Evolutionary conservation across 2,113 vertebrate genomes (phyloP), one percentile per base, ranked within the genome.

Genomic region (Chaenogobius annularis): DNA sequence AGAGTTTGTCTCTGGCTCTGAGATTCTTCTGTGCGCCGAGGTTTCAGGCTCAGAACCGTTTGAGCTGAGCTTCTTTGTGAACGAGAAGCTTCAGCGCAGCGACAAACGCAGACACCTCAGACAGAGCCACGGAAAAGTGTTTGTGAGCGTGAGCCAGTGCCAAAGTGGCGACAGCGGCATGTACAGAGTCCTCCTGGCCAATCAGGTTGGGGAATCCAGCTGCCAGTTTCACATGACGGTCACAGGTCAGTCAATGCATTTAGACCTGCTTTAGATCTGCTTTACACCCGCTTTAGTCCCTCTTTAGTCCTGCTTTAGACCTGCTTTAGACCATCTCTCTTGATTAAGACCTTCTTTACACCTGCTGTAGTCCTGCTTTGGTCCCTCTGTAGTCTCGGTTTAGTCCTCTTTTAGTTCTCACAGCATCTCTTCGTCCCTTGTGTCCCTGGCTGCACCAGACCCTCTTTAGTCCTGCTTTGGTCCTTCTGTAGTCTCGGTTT

Each of bases 61-160:
- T 93, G 96, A 98, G 81, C 93, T 98, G 31, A 94, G 88, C 61
- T 98, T 95, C 92, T 93, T 95, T 84, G 95, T 96, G 83, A 95
- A 97, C 65, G 95, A 93, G 69, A 97, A 95, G 54, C 90, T 87
- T 0, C 90, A 98, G 77, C 80, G 95, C 77, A 96, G 92, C 70
- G 94, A 95, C 88, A 94, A 92, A 66, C 95, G 95, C 23, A 94
- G 95, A 82, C 94, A 94, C 70, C 93, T 97, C 84, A 94, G 79
- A 77, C 79, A 93, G 55, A 94, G 95, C 66, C 91, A 96, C 8
- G 90, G 90, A 22, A 88, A 92, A 35, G 88, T 96, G 78, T 94
- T 91, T 80, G 89, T 98, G 69, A 94, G 96, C 2, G 59, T 99
- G 88, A 93, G 95, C 78, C 93, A 94, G 85, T 97, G 96, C 88